Evolutionary conservation across 2,113 vertebrate species (phyloP).

Genomic region (Bufo gargarizans): DNA sequence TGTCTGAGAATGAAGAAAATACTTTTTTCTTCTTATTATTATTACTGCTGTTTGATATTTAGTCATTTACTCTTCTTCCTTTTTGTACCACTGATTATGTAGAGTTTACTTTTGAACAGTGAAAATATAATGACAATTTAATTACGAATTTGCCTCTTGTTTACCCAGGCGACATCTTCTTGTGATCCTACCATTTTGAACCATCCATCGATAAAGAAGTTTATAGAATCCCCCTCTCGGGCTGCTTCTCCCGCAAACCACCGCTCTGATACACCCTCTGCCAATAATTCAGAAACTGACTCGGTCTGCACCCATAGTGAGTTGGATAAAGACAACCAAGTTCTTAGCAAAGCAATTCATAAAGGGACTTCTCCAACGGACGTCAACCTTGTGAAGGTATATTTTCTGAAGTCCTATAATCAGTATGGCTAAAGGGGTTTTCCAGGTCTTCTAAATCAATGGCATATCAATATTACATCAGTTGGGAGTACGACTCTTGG

Average conservation of each 20-base stretch:
- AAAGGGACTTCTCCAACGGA: constrained; percentile 79
- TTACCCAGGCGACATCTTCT: constrained; percentile 75
- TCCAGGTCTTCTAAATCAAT: too few relatives aligned
- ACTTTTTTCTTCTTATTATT: too few relatives aligned
- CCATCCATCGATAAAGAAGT: constrained; percentile 94
- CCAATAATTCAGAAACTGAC: constrained; percentile 90
- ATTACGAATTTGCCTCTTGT: background rate
- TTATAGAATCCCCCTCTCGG: constrained; percentile 92
- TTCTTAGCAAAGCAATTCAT: constrained; percentile 76
- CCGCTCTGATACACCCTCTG: constrained; percentile 89
- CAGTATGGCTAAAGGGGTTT: background rate
- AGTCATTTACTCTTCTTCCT: too few relatives aligned
- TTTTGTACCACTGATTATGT: too few relatives aligned
- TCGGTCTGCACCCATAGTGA: constrained; percentile 91
- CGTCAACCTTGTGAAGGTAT: constrained; percentile 72
- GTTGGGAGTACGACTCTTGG: too few relatives aligned
- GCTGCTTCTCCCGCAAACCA: constrained; percentile 96
- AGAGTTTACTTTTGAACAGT: too few relatives aligned
- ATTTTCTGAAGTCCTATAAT: background rate
- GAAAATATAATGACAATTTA: background rate
- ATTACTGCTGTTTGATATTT: too few relatives aligned
- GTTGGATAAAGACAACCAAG: constrained; percentile 77
- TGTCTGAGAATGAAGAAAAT: too few relatives aligned
- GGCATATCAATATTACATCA: too few relatives aligned
- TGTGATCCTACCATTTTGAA: constrained; percentile 87